Percentiles rank a stretch among this genome's conserved stretches.
Evolutionary conservation across 2,113 vertebrate genomes (phyloP).

Genomic region (Leucopsar rothschildi): DNA sequence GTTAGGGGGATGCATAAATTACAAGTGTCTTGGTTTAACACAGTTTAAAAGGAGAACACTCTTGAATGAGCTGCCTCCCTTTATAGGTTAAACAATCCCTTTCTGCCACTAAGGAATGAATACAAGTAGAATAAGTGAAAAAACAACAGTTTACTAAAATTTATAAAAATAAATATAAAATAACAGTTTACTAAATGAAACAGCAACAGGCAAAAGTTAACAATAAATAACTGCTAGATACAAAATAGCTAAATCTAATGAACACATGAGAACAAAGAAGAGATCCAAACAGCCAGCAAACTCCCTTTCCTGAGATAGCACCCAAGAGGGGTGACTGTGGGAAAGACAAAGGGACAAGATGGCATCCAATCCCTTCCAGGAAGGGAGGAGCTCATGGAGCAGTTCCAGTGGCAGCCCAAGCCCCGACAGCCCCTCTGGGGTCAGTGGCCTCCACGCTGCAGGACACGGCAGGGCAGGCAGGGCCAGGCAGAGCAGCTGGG

Average conservation of each 20-base stretch:
- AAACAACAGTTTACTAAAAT: not conserved
- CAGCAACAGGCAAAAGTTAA: not conserved
- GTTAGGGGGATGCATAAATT: not conserved
- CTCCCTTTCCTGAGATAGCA: not conserved
- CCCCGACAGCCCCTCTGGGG: rapidly evolving
- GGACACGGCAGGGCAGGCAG: not conserved
- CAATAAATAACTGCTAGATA: not conserved
- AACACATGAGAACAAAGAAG: not conserved
- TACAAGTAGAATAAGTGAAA: not conserved
- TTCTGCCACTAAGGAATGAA: rapidly evolving
- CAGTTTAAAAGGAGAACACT: not conserved
- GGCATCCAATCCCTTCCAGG: not conserved
- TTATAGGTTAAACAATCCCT: not conserved
- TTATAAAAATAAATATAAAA: not conserved
- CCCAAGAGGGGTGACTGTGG: rapidly evolving
- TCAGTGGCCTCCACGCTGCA: not conserved
- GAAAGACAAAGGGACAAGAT: not conserved
- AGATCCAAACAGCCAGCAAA: not conserved
- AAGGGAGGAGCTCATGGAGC: not conserved
- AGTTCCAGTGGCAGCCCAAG: not conserved
- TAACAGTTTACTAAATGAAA: not conserved
- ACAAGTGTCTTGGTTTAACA: not conserved
- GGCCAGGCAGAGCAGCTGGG: not conserved
- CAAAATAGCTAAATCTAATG: not conserved
- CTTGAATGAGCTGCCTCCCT: not conserved